A percentile compares a stretch with the other conserved stretches of the same genome.
Evolutionary conservation across 1,140 invertebrate genomes (phyloP).

Genomic region (Bilobella aurantiaca): DNA sequence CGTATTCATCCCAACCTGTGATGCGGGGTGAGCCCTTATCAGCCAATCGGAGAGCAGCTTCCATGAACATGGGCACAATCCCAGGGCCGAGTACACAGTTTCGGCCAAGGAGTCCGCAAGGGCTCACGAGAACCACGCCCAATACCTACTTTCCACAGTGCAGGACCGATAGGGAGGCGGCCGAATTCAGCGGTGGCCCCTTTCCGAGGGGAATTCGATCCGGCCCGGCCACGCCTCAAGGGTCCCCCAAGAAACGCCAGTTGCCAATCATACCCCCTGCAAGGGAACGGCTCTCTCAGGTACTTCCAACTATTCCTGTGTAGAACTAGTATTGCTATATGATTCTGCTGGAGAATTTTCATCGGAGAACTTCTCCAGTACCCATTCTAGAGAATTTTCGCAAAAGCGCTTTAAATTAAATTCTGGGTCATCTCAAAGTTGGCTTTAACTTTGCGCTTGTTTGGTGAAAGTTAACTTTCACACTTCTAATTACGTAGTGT

Average conservation of each 20-base stretch:
- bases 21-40: conserved; percentile 14
- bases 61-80: conserved; percentile 2
- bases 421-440: neutral
- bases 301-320: conserved; percentile 14
- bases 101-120: conserved; percentile 31
- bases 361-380: neutral
- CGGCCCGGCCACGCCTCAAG: conserved; percentile 82
- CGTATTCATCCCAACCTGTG: conserved; percentile 15
- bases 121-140: conserved; percentile 27
- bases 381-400: too few relatives aligned
- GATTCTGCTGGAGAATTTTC: too few relatives aligned
- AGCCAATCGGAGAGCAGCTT: conserved; percentile 18
- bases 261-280: conserved; percentile 50
- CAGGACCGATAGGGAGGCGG: conserved; percentile 39
- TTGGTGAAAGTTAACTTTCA: too few relatives aligned
- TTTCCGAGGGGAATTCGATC: conserved; percentile 52
- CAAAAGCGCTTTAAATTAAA: neutral
- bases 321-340: too few relatives aligned
- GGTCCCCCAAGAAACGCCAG: conserved; percentile 89
- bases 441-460: neutral
- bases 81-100: conserved; percentile 13
- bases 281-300: conserved; percentile 34
- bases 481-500: too few relatives aligned
- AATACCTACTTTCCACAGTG: conserved; percentile 28
- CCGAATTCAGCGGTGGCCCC: conserved; percentile 38